Evolutionary conservation across 2,888 invertebrate genomes (phyloP).

Genomic region (Catocala fraxini): DNA sequence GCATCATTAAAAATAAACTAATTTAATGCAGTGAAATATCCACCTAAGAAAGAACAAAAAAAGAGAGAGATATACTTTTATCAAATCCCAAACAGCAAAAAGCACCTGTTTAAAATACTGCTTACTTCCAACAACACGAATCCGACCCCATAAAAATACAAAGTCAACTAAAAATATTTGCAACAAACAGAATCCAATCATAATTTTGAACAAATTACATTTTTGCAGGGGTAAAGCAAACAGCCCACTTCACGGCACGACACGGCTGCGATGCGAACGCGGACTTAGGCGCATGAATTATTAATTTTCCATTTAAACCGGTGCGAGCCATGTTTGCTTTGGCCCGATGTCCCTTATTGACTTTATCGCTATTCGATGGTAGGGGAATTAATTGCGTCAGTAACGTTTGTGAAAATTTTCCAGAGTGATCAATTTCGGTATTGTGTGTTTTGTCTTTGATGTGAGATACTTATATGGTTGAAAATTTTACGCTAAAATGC

Average conservation of each 20-base stretch:
- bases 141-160: conserved; percentile 34
- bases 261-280: conserved; percentile 42
- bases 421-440: conserved; percentile 43
- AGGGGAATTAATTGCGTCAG: conserved; percentile 56
- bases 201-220: conserved; percentile 52
- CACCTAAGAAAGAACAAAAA: too few species aligned
- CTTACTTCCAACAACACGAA: conserved; percentile 19
- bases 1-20: too few species aligned
- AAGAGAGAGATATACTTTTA: conserved; percentile 4
- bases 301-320: conserved; percentile 65
- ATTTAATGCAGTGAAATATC: too few species aligned
- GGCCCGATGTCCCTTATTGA: conserved; percentile 61
- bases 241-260: conserved; percentile 47
- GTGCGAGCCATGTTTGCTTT: conserved; percentile 58
- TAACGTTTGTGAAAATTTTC: conserved; percentile 43
- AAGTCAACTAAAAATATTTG: conserved; percentile 37
- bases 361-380: conserved; percentile 58
- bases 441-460: conserved; percentile 37
- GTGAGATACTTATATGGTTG: not conserved
- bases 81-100: conserved; percentile 12
- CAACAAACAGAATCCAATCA: conserved; percentile 50
- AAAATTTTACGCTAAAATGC: too few species aligned
- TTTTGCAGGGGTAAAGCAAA: conserved; percentile 46
- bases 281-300: conserved; percentile 62
- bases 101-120: conserved; percentile 23